Conservation (phyloP, 2,797 vertebrate species). For the Falco concolor region DNA sequence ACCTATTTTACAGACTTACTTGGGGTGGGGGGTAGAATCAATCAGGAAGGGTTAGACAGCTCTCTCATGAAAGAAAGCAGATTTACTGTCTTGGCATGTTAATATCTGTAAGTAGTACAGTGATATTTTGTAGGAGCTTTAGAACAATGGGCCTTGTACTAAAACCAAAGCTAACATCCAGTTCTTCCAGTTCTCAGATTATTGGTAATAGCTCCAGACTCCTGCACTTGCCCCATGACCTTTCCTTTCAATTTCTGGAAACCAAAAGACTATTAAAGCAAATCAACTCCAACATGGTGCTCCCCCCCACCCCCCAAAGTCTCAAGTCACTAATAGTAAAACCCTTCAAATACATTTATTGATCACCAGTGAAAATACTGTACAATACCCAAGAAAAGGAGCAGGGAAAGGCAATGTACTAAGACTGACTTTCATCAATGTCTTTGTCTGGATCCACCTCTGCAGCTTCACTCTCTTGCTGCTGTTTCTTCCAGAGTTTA, state of each 20-base stretch:
- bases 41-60: background rate
- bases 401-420: background rate
- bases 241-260: background rate
- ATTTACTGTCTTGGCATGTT: background rate
- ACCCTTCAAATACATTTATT: constrained; percentile 49
- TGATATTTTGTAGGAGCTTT: background rate
- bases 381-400: constrained; percentile 15
- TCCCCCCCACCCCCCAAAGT: background rate
- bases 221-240: background rate
- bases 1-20: background rate
- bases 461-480: constrained; percentile 76
- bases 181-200: background rate
- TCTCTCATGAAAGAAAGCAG: background rate
- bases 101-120: background rate
- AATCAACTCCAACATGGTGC: background rate
- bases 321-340: background rate
- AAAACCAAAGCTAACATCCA: background rate
- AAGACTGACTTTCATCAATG: constrained; percentile 67
- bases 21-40: background rate
- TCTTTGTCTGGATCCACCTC: constrained; percentile 71
- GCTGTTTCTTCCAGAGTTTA: constrained; percentile 97
- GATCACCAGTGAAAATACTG: constrained; percentile 34
- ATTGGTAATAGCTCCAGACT: background rate
- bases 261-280: background rate
- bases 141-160: background rate